These are phyloP conservation scores for Mormyrops attenuatus DNA, from an alignment of 2,797 vertebrate species.

Conservation along the genomic window DNA sequence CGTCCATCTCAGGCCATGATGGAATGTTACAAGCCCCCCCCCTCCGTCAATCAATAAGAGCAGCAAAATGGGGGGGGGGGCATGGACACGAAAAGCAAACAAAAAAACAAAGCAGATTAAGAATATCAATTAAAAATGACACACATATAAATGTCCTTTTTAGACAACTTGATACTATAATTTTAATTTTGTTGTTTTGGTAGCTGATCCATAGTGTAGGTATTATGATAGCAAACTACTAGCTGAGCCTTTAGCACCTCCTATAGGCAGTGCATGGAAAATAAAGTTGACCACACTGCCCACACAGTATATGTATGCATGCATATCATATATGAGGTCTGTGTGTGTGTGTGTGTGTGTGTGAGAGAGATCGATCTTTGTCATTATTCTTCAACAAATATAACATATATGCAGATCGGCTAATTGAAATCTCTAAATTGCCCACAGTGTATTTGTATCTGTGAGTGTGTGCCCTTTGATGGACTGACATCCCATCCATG, in stretches of 20 bases:
- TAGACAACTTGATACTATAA: background rate
- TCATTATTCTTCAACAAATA: background rate
- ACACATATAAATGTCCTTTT: background rate
- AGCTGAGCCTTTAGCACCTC: background rate
- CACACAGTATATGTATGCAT: background rate
- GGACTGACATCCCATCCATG: background rate
- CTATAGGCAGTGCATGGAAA: background rate
- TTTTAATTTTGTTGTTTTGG: background rate
- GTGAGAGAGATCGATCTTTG: background rate
- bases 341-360: background rate
- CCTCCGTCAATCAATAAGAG: background rate
- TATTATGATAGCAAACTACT: background rate
- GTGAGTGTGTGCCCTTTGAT: background rate
- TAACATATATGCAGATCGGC: background rate
- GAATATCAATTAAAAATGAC: background rate
- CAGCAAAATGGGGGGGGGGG: background rate
- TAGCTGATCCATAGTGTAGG: background rate
- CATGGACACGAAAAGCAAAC: constrained; percentile 31
- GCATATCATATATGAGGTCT: background rate
- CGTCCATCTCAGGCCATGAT: constrained; percentile 45
- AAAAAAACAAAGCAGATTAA: constrained; percentile 1
- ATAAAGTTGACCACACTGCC: background rate
- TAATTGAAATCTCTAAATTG: background rate
- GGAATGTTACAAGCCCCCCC: constrained; percentile 42
- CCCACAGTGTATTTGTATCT: background rate